These are phyloP conservation scores for Carassius carassius DNA, from an alignment of 2,113 vertebrate genomes.

Conservation along the genomic window DNA sequence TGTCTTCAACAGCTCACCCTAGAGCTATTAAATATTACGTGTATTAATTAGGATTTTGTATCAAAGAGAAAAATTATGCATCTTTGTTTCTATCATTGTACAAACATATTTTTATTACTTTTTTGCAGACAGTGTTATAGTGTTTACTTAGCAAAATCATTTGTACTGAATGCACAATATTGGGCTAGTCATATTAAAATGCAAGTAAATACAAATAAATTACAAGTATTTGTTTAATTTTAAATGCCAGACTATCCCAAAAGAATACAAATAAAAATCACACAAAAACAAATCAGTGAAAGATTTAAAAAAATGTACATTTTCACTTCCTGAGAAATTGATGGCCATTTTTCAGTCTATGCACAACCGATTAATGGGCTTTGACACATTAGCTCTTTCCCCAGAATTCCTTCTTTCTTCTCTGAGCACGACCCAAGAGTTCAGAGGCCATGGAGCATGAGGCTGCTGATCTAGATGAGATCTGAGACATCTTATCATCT, in stretches of 20 bases:
- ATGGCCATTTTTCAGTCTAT: neutral
- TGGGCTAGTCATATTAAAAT: neutral
- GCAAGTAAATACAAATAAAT: constrained; percentile 8
- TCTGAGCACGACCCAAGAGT: constrained; percentile 82
- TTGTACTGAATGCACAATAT: neutral
- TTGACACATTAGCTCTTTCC: constrained; percentile 70
- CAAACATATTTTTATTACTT: neutral
- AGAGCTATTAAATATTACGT: neutral
- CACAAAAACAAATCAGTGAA: neutral
- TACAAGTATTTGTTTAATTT: constrained; percentile 6
- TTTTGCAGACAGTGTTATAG: neutral
- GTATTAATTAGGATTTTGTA: neutral
- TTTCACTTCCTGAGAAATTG: neutral
- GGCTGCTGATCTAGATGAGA: constrained; percentile 82
- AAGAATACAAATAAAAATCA: neutral
- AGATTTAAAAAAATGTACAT: neutral
- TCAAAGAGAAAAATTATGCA: neutral
- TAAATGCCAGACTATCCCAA: neutral
- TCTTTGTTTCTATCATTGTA: neutral
- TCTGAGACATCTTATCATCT: constrained; percentile 84
- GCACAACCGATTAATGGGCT: neutral
- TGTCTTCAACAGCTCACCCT: neutral
- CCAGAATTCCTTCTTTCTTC: constrained; percentile 83
- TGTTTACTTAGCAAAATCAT: constrained; percentile 21
- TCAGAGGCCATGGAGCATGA: constrained; percentile 82